A percentile compares a stretch with the other conserved stretches of the same genome.
Evolutionary conservation across 2,797 vertebrate genomes (phyloP).

Genomic region (Tapirus indicus): DNA sequence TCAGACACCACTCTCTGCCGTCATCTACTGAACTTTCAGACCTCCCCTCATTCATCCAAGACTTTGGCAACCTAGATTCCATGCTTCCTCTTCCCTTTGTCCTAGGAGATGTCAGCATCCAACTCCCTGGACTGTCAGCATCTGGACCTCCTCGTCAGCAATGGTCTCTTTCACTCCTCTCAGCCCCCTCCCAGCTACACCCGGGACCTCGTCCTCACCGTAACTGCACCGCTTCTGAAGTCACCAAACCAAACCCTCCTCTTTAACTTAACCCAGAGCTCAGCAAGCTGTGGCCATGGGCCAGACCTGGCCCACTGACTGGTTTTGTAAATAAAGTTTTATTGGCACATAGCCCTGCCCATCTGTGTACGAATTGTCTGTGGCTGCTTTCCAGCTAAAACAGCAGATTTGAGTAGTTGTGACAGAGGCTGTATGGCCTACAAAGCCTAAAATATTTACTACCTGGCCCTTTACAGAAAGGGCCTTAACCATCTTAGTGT

Average conservation of each 20-base stretch:
- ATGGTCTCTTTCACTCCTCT: background rate
- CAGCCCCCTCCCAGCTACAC: background rate
- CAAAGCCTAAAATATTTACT: background rate
- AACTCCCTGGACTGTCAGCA: background rate
- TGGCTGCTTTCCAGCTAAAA: background rate
- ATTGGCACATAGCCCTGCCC: background rate
- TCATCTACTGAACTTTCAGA: background rate
- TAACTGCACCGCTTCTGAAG: background rate
- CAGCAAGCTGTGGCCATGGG: background rate
- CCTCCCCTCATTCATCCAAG: background rate
- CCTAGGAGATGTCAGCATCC: background rate
- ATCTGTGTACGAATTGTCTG: background rate
- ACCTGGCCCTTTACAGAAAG: background rate
- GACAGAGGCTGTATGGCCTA: background rate
- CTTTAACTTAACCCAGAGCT: background rate
- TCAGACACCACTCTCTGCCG: no score
- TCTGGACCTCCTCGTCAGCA: background rate
- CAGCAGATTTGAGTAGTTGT: background rate
- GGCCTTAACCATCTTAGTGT: background rate
- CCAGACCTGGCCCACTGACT: background rate
- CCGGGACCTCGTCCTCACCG: background rate
- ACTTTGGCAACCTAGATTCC: background rate
- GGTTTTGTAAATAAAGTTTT: background rate
- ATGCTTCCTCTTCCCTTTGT: background rate
- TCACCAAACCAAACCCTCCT: background rate